phyloP scores from a whole-genome alignment of 2,113 vertebrate species.

The Panthera leo region DNA sequence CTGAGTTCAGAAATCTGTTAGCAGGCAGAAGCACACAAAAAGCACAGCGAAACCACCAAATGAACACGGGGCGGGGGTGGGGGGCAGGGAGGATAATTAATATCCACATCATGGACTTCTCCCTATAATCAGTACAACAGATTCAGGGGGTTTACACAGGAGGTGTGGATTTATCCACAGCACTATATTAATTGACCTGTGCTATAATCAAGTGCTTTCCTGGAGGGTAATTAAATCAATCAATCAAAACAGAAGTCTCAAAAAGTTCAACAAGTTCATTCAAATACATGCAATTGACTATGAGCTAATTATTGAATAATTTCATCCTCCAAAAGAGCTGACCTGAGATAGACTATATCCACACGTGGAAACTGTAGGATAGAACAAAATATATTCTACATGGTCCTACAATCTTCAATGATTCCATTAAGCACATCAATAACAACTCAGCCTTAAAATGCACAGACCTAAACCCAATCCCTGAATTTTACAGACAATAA shows the following conservation, averaged over 20 bases:
- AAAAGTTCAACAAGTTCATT: constrained; percentile 40
- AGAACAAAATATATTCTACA: constrained; percentile 22
- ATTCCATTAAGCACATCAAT: constrained; percentile 5
- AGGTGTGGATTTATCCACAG: neutral
- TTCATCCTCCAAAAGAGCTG: constrained; percentile 35
- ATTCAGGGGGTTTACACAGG: neutral
- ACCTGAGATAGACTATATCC: neutral
- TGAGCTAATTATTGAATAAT: constrained; percentile 42
- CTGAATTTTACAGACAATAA: constrained; percentile 28
- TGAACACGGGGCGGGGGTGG: neutral
- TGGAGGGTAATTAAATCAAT: constrained; percentile 40
- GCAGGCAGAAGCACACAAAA: neutral
- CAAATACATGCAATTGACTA: neutral
- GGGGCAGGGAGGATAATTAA: neutral
- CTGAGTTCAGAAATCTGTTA: constrained; percentile 39
- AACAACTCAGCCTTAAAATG: neutral
- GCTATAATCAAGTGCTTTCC: constrained; percentile 39
- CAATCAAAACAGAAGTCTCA: constrained; percentile 43
- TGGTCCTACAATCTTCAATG: neutral
- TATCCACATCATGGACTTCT: neutral
- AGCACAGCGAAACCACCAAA: neutral
- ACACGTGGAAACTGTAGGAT: neutral
- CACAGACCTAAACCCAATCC: neutral
- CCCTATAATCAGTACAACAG: neutral
- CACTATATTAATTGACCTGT: neutral